Percentiles rank a stretch among this genome's conserved stretches.
phyloP scores from a whole-genome alignment of 2,797 vertebrate species.

The Numenius phaeopus region DNA sequence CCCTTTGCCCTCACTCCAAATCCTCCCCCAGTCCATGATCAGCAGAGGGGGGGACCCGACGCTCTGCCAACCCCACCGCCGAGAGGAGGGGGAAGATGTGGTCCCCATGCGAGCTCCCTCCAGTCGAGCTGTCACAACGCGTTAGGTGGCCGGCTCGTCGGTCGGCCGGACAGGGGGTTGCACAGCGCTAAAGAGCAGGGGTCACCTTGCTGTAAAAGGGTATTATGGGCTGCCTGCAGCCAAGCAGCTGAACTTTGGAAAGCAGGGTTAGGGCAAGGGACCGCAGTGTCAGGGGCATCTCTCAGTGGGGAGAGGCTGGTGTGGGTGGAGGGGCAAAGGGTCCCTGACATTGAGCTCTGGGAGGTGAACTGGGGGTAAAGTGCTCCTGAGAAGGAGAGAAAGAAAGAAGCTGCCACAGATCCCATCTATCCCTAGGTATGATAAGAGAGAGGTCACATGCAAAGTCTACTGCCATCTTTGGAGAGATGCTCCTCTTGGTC shows the following conservation, averaged over 20 bases:
- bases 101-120: background rate
- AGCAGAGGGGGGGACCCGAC: background rate
- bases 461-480: background rate
- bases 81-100: background rate
- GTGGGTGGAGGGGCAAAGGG: background rate
- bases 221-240: conserved; percentile 15
- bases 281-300: fast-evolving
- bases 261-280: background rate
- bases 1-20: background rate
- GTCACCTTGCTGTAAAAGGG: conserved; percentile 37
- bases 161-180: background rate
- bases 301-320: background rate
- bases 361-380: background rate
- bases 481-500: background rate
- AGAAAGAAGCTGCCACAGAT: background rate
- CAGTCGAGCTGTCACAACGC: background rate
- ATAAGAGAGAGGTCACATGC: background rate
- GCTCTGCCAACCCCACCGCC: background rate
- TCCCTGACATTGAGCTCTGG: fast-evolving
- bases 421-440: background rate
- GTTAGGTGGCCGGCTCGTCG: background rate
- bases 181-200: conserved; percentile 39
- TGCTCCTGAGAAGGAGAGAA: background rate
- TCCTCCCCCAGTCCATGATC: fast-evolving
- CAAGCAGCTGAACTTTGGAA: conserved; percentile 19